Conservation (phyloP, 2,797 vertebrate genomes). For the Anabas testudineus region DNA sequence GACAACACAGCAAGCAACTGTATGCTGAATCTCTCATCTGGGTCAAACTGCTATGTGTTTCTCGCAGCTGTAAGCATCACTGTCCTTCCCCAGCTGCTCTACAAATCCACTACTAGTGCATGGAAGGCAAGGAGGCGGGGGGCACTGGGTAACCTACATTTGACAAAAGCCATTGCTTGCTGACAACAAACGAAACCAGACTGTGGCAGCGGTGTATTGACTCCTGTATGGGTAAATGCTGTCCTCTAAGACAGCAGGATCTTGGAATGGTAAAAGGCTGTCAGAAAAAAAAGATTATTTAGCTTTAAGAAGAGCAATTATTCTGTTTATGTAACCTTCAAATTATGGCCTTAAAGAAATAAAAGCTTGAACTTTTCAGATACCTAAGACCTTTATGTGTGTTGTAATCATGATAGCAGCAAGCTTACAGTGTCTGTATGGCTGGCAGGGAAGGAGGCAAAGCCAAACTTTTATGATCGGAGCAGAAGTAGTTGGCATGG, state of each 20-base stretch:
- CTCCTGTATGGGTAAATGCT: background rate
- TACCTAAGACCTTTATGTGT: background rate
- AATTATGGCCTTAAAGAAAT: no score
- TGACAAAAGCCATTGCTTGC: conserved; percentile 57
- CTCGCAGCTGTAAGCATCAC: conserved; percentile 34
- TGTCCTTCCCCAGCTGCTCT: conserved; percentile 54
- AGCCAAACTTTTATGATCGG: conserved; percentile 52
- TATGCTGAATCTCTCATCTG: conserved; percentile 53
- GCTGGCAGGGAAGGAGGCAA: conserved; percentile 23
- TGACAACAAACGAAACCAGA: conserved; percentile 46
- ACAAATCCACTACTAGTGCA: conserved; percentile 65
- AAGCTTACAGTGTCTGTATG: background rate
- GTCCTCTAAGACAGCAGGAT: background rate
- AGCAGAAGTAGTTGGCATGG: conserved; percentile 36
- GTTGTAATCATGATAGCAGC: no score
- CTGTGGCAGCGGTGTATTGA: background rate
- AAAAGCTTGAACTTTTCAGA: background rate
- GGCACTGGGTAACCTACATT: conserved; percentile 74
- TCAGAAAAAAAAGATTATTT: background rate
- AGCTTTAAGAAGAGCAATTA: no score
- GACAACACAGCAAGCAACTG: conserved; percentile 20
- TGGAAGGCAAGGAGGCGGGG: conserved; percentile 16
- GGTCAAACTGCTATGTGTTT: conserved; percentile 55
- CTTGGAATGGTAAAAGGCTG: background rate
- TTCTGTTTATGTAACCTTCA: no score